Percentiles rank a stretch among this genome's conserved stretches.
Conservation (phyloP, 1,140 invertebrate genomes). For the Agrilus planipennis region DNA sequence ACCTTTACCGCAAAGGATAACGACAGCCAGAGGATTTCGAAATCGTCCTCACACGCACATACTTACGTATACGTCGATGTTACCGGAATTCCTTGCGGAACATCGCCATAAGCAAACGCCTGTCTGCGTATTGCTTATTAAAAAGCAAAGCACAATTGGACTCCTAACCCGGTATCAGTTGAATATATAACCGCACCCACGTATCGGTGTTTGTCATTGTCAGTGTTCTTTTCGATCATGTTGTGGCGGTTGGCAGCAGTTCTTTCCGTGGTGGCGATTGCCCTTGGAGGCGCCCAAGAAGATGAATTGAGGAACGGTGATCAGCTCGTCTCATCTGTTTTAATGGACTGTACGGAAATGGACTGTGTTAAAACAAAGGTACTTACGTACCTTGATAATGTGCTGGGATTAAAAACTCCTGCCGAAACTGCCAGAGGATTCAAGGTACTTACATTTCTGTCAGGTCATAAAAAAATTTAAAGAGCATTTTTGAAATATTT, state of each 20-base stretch:
- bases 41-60: too few species aligned
- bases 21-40: too few species aligned
- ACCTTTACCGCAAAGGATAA: too few species aligned
- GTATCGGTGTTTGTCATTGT: constrained; percentile 18
- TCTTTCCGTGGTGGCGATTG: neutral
- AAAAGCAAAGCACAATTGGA: constrained; percentile 23
- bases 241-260: constrained; percentile 14
- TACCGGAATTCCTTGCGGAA: constrained; percentile 19
- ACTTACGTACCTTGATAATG: constrained; percentile 55
- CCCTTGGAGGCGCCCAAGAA: neutral
- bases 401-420: too few species aligned
- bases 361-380: constrained; percentile 62
- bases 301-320: constrained; percentile 40
- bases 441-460: too few species aligned
- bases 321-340: constrained; percentile 54
- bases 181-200: constrained; percentile 35
- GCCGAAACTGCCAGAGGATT: constrained; percentile 31
- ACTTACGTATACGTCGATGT: too few species aligned
- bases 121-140: constrained; percentile 20
- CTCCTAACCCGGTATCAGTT: constrained; percentile 24
- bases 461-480: constrained; percentile 5
- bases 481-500: too few species aligned
- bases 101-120: constrained; percentile 14
- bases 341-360: constrained; percentile 57
- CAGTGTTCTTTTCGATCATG: constrained; percentile 17